phyloP scores from a whole-genome alignment of 2,797 vertebrate genomes.

The Acrossocheilus fasciatus region DNA sequence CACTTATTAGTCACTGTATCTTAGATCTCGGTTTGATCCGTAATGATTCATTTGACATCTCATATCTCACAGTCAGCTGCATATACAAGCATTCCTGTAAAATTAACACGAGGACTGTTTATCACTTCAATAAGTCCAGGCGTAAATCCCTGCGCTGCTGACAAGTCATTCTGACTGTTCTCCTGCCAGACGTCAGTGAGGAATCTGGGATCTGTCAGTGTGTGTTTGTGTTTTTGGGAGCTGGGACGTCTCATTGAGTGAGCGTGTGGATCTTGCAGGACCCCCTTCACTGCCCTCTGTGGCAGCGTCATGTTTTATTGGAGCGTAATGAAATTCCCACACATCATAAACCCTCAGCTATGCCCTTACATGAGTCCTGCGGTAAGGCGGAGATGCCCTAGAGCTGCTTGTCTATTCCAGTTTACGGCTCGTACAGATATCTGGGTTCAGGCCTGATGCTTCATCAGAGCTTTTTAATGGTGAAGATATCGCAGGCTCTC shows the following conservation, averaged over 20 bases:
- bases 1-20: background rate
- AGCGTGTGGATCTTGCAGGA: slow-evolving; percentile 28
- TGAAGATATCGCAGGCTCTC: slow-evolving; percentile 17
- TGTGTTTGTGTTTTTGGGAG: slow-evolving; percentile 18
- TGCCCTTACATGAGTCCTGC: slow-evolving; percentile 30
- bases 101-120: slow-evolving; percentile 38
- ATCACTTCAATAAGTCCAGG: slow-evolving; percentile 35
- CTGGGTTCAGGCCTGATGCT: background rate
- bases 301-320: slow-evolving; percentile 53
- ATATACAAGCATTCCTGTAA: slow-evolving; percentile 18
- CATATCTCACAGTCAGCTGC: background rate
- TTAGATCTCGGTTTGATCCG: background rate
- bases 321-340: slow-evolving; percentile 60
- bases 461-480: background rate
- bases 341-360: slow-evolving; percentile 59
- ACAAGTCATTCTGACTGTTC: background rate
- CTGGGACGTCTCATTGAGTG: background rate
- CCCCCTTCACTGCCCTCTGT: slow-evolving; percentile 29
- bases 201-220: slow-evolving; percentile 1
- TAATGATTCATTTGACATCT: background rate
- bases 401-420: slow-evolving; percentile 21
- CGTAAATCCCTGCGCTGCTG: slow-evolving; percentile 36
- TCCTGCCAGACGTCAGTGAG: slow-evolving; percentile 38
- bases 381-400: slow-evolving; percentile 18
- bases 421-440: slow-evolving; percentile 32